These are phyloP conservation scores for Aplidium turbinatum DNA, from an alignment of 23 tunicate genomes.

Conservation along the genomic window DNA sequence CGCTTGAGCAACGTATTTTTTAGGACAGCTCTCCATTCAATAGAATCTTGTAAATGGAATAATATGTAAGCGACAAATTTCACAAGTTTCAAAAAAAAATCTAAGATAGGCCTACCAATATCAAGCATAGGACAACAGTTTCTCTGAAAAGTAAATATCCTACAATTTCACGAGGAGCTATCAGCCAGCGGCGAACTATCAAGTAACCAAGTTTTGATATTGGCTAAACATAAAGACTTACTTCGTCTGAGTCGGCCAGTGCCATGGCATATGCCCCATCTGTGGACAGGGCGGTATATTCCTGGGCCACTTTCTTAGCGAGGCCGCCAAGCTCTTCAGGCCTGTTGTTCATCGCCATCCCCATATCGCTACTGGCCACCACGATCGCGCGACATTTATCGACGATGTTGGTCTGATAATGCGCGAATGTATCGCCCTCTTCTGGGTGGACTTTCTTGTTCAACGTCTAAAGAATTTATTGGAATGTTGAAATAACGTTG, in stretches of 20 bases:
- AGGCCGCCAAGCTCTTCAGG: slow-evolving; percentile 70
- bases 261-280: slow-evolving; percentile 76
- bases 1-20: too few species aligned
- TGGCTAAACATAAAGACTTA: too few species aligned
- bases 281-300: slow-evolving; percentile 56
- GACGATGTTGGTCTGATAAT: slow-evolving; percentile 82
- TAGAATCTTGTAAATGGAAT: too few species aligned
- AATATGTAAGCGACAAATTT: too few species aligned
- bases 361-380: slow-evolving; percentile 81
- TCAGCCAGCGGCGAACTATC: background rate
- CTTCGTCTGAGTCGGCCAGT: slow-evolving; percentile 84
- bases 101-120: too few species aligned
- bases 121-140: too few species aligned
- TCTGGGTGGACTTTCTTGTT: slow-evolving; percentile 48
- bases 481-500: too few species aligned
- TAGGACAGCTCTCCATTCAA: too few species aligned
- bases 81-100: too few species aligned
- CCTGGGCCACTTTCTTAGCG: slow-evolving; percentile 80
- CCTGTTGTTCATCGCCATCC: slow-evolving; percentile 73
- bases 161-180: too few species aligned
- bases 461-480: slow-evolving; percentile 48
- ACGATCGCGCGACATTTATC: slow-evolving; percentile 76
- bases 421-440: slow-evolving; percentile 76
- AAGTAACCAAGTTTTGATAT: background rate
- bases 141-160: too few species aligned